Percentiles rank a stretch among this genome's conserved stretches.
Evolutionary conservation across 2,888 invertebrate genomes (phyloP).

Genomic region (Pantelozetes paolii): DNA sequence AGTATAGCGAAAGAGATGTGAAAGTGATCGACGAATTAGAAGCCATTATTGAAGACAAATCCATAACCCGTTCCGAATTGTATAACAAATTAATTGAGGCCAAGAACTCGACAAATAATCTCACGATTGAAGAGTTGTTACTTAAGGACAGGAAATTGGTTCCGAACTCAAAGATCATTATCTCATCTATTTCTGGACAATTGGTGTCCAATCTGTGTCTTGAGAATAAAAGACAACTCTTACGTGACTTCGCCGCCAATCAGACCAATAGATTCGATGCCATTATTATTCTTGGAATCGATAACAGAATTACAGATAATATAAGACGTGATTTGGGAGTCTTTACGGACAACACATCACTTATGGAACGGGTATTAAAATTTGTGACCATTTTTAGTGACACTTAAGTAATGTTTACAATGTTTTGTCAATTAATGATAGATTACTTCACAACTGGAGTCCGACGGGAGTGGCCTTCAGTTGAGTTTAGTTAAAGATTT

Average conservation of each 20-base stretch:
- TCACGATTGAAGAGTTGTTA: conserved; percentile 66
- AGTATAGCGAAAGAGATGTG: conserved; percentile 65
- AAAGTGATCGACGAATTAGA: conserved; percentile 54
- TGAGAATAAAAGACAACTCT: neutral
- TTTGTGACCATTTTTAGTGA: too few relatives aligned
- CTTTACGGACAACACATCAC: conserved; percentile 28
- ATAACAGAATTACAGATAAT: conserved; percentile 34
- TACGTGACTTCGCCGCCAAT: conserved; percentile 15
- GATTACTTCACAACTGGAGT: conserved; percentile 37
- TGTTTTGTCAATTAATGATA: conserved; percentile 7
- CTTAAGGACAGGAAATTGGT: conserved; percentile 69
- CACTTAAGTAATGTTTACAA: neutral
- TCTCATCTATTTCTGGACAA: conserved; percentile 63
- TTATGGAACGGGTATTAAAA: conserved; percentile 40
- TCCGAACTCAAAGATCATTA: conserved; percentile 56
- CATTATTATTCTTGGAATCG: conserved; percentile 38
- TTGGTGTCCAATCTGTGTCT: conserved; percentile 51
- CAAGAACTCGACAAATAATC: conserved; percentile 45
- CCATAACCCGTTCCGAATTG: conserved; percentile 34
- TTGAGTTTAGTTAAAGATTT: conserved; percentile 20
- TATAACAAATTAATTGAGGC: conserved; percentile 41
- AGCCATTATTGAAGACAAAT: conserved; percentile 11
- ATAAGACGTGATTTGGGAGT: conserved; percentile 40
- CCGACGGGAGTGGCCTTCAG: conserved; percentile 21
- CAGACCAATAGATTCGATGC: conserved; percentile 34